These are phyloP conservation scores for Guaruba guarouba DNA, from an alignment of 2,113 vertebrate species.

Conservation along the genomic window DNA sequence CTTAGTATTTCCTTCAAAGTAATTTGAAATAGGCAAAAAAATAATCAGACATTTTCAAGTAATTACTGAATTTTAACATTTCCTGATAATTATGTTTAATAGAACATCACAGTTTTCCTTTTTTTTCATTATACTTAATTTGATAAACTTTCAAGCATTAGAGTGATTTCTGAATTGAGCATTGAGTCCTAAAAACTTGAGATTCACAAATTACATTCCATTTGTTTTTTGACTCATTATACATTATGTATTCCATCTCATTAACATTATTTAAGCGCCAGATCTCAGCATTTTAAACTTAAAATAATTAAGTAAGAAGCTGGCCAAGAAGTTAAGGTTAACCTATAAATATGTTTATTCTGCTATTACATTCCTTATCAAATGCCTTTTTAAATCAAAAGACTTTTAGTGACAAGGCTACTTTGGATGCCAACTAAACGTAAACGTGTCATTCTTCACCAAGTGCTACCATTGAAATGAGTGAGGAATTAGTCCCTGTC, in stretches of 20 bases:
- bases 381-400: neutral
- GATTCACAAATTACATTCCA: neutral
- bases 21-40: conserved; percentile 14
- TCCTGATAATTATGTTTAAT: neutral
- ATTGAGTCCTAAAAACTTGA: neutral
- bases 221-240: neutral
- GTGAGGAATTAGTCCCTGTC: neutral
- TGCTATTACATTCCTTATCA: neutral
- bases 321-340: neutral
- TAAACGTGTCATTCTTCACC: neutral
- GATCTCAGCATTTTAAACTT: neutral
- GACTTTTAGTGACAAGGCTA: neutral
- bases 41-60: neutral
- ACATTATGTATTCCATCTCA: neutral
- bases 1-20: neutral
- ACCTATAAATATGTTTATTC: neutral
- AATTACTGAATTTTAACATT: conserved; percentile 12
- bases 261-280: neutral
- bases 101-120: neutral
- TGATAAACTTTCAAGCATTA: neutral
- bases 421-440: neutral
- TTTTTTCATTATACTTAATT: neutral
- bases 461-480: neutral
- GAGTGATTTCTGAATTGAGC: neutral
- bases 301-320: neutral